These are phyloP conservation scores for Dermatophagoides farinae DNA, from an alignment of 1,140 invertebrate species.

Conservation along the genomic window DNA sequence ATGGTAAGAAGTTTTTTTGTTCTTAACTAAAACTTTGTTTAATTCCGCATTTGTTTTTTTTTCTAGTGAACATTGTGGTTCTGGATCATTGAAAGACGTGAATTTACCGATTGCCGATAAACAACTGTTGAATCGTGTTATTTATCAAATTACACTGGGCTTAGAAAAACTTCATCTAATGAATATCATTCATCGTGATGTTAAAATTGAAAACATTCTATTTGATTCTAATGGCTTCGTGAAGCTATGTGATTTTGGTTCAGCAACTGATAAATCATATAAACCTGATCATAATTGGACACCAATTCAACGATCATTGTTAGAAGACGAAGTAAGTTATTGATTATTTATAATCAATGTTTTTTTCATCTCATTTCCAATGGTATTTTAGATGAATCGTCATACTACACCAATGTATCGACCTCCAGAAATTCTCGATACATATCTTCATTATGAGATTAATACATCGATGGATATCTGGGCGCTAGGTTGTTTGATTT, in stretches of 20 bases:
- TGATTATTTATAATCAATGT: neutral
- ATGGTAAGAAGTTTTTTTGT: constrained; percentile 8
- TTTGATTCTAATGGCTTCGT: constrained; percentile 56
- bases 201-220: constrained; percentile 43
- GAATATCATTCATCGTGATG: constrained; percentile 15
- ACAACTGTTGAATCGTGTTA: constrained; percentile 7
- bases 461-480: constrained; percentile 70
- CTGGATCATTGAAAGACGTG: constrained; percentile 13
- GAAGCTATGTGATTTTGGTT: constrained; percentile 97
- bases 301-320: constrained; percentile 61
- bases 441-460: constrained; percentile 87
- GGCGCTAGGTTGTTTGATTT: constrained; percentile 90
- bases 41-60: neutral
- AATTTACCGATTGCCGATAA: constrained; percentile 10
- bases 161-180: constrained; percentile 11
- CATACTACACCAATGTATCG: constrained; percentile 45
- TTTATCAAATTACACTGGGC: constrained; percentile 12
- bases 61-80: constrained; percentile 18
- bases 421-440: constrained; percentile 87
- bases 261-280: constrained; percentile 63
- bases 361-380: neutral
- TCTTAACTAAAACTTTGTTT: neutral
- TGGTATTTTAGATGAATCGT: constrained; percentile 30
- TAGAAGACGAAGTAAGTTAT: constrained; percentile 67
- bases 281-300: constrained; percentile 71